Evolutionary conservation across 2,113 vertebrate species (phyloP).

Genomic region (Lycocorax pyrrhopterus): DNA sequence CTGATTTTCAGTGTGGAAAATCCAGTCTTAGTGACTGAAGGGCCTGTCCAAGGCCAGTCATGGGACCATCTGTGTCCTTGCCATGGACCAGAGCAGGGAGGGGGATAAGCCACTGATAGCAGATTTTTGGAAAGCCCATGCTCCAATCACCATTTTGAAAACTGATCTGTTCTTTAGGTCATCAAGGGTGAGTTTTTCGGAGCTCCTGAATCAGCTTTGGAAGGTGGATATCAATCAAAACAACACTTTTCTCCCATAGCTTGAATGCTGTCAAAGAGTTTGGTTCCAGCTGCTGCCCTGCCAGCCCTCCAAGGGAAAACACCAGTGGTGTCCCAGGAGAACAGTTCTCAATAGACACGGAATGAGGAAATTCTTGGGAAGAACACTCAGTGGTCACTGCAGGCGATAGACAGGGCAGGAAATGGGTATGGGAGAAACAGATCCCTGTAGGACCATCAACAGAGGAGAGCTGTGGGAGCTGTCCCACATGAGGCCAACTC

Average conservation of each 20-base stretch:
- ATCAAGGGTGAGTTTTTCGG: not conserved
- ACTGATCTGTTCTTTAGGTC: not conserved
- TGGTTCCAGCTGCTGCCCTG: not conserved
- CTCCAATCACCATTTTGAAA: not conserved
- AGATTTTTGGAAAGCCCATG: not conserved
- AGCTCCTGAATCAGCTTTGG: not conserved
- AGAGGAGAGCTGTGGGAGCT: not conserved
- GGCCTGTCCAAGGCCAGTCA: not conserved
- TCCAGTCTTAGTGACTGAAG: not conserved
- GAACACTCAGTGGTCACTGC: not conserved
- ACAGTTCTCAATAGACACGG: not conserved
- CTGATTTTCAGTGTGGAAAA: not conserved
- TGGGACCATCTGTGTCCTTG: not conserved
- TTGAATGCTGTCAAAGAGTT: not conserved
- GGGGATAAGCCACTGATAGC: not conserved
- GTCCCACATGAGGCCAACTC: fast-evolving
- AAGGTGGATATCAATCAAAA: not conserved
- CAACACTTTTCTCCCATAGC: not conserved
- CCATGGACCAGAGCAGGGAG: not conserved
- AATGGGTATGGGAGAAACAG: not conserved
- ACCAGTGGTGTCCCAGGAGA: not conserved
- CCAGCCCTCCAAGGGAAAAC: not conserved
- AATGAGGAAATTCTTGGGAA: not conserved
- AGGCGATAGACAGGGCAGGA: not conserved
- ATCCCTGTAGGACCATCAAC: fast-evolving